These are phyloP conservation scores for Gonocerus acuteangulatus DNA, from an alignment of 2,888 invertebrate genomes.

Conservation along the genomic window DNA sequence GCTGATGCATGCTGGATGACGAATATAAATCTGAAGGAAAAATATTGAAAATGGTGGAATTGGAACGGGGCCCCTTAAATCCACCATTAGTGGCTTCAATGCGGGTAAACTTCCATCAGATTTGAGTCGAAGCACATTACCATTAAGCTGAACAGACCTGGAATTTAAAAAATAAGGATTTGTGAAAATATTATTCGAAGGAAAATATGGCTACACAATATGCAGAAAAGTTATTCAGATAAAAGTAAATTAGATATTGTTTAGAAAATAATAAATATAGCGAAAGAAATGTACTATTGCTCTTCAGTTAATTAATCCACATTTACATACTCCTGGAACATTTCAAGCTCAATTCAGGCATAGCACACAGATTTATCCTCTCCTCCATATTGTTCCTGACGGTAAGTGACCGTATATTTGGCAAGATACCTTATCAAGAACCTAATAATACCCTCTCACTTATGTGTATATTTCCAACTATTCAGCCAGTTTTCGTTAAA, in stretches of 20 bases:
- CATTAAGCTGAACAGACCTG: constrained; percentile 54
- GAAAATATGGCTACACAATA: neutral
- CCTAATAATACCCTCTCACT: too few species aligned
- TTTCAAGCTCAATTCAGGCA: too few species aligned
- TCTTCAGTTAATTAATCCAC: too few species aligned
- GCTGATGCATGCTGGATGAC: constrained; percentile 22
- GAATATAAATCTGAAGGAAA: constrained; percentile 25
- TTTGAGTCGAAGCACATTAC: constrained; percentile 48
- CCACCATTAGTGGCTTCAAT: constrained; percentile 27
- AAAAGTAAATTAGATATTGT: too few species aligned
- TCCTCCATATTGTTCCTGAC: too few species aligned
- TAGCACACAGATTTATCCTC: too few species aligned
- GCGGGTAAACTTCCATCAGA: constrained; percentile 32
- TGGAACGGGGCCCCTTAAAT: constrained; percentile 21
- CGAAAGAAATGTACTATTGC: neutral
- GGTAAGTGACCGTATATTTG: too few species aligned
- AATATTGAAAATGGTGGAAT: constrained; percentile 30
- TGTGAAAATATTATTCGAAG: constrained; percentile 1
- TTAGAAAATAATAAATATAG: neutral
- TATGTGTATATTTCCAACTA: too few species aligned
- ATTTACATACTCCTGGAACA: too few species aligned
- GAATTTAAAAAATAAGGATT: constrained; percentile 39
- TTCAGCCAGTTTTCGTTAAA: too few species aligned
- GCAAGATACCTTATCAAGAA: too few species aligned
- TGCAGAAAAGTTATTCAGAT: neutral